These are phyloP conservation scores for Penaeus chinensis DNA, from an alignment of 1,140 invertebrate species.

Conservation along the genomic window DNA sequence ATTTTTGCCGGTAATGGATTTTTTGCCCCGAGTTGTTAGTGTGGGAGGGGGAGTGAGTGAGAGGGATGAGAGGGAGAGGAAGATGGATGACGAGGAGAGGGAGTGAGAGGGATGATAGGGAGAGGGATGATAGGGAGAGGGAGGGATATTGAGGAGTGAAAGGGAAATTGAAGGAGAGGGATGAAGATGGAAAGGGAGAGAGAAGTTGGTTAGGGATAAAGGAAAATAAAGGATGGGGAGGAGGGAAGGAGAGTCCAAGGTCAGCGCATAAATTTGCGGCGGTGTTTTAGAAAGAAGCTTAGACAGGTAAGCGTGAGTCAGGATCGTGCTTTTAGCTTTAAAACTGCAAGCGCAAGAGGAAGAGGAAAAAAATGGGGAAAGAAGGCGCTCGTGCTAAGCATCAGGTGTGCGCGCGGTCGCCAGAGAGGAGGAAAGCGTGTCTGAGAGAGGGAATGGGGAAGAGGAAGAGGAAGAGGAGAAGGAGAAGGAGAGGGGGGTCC, in stretches of 20 bases:
- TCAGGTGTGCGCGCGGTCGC: too few species aligned
- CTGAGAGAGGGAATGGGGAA: too few species aligned
- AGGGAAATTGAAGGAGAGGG: neutral
- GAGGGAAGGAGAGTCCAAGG: neutral
- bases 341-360: too few species aligned
- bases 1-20: neutral
- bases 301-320: too few species aligned
- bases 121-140: neutral
- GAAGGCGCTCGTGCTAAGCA: too few species aligned
- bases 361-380: too few species aligned
- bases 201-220: neutral
- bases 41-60: neutral
- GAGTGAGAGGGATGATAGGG: neutral
- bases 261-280: neutral
- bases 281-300: neutral
- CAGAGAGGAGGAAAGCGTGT: too few species aligned
- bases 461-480: too few species aligned
- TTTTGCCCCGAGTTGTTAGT: neutral
- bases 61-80: neutral
- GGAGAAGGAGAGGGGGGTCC: too few species aligned
- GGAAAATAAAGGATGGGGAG: neutral
- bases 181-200: neutral
- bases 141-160: neutral
- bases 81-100: neutral
- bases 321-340: too few species aligned